Evolutionary conservation across 1,140 invertebrate genomes (phyloP), one percentile per base, ranked within the genome.

Genomic region (Monomorium pharaonis): DNA sequence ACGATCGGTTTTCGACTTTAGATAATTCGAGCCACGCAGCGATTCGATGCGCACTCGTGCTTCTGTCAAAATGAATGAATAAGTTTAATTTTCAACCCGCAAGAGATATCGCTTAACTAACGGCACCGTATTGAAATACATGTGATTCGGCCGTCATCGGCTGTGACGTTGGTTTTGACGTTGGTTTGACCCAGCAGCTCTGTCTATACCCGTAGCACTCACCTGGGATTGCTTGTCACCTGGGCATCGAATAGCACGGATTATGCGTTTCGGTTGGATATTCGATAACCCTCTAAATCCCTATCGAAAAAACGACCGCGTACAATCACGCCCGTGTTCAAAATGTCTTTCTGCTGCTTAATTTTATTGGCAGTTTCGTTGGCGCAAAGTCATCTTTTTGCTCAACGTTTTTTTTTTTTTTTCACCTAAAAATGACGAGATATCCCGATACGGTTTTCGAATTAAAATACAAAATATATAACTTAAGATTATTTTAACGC

Each of bases 161-260:
- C 54, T 62, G 9, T 58, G 33, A 76, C 21, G 7, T 75, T 58
- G 51, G 30, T 37, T 60, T 37, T 81, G 54, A 81, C 18, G 30
- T 70, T 33, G 51, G 37, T 70, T 56, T 70, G 33, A 81, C 14
- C 49, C 14, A 33, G 3, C 76, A 70, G 56, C 42, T 21, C 14
- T 16, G 7, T 83, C 37, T 74, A 58, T 72, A 58, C 27, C 51
- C 44, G 33, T 30, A 21, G 67, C 51, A 60, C n/a, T 74, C 78
- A 83, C 67, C 67, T 58, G 51, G 78, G 51, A 44, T 72, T 67
- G 60, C 47, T 54, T 42, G 77, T 69, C 77, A 80, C 21, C 33
- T 44, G 33, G 37, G 30, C 21, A 14, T 14, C 33, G 24, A 81
- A 72, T 47, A 30, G 6, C 24, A 81, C 54, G n/a, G 67, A 72